A percentile compares a stretch with the other conserved stretches of the same genome.
phyloP scores from a whole-genome alignment of 1,140 invertebrate species.

The Spodoptera litura region DNA sequence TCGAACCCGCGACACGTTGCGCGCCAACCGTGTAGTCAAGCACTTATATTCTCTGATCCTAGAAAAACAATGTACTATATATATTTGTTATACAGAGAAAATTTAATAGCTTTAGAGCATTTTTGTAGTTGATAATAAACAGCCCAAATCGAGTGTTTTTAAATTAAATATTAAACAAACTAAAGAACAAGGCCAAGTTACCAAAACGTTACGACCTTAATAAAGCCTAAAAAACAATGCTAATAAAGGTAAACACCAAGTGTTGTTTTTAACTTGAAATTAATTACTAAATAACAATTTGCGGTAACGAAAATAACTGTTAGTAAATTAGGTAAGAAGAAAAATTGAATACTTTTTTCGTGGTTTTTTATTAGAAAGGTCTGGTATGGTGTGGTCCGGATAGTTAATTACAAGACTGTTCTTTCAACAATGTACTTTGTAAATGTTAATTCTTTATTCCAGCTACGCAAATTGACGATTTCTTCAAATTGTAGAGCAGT shows the following conservation, averaged over 20 bases:
- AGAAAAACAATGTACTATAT: too few species aligned
- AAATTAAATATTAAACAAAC: background rate
- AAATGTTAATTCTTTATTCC: too few species aligned
- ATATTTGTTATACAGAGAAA: too few species aligned
- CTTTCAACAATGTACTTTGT: too few species aligned
- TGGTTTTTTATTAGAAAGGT: background rate
- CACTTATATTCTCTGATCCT: too few species aligned
- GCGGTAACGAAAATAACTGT: background rate
- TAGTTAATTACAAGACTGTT: background rate
- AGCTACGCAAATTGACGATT: too few species aligned
- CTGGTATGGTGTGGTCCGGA: background rate
- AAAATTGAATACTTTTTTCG: background rate
- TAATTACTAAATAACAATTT: constrained; percentile 9
- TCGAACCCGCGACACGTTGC: too few species aligned
- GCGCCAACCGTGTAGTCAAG: too few species aligned
- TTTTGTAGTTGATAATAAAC: too few species aligned
- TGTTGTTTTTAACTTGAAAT: constrained; percentile 17
- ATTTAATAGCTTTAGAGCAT: too few species aligned
- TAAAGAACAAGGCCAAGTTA: background rate
- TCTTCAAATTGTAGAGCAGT: too few species aligned
- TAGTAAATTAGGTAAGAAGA: constrained; percentile 2
- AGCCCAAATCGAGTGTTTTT: too few species aligned
- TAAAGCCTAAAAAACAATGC: background rate
- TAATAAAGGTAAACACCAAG: constrained; percentile 11
- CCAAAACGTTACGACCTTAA: background rate